Percentiles rank a stretch among this genome's conserved stretches.
Evolutionary conservation across 2,797 vertebrate genomes (phyloP).

Genomic region (Trichosurus vulpecula): DNA sequence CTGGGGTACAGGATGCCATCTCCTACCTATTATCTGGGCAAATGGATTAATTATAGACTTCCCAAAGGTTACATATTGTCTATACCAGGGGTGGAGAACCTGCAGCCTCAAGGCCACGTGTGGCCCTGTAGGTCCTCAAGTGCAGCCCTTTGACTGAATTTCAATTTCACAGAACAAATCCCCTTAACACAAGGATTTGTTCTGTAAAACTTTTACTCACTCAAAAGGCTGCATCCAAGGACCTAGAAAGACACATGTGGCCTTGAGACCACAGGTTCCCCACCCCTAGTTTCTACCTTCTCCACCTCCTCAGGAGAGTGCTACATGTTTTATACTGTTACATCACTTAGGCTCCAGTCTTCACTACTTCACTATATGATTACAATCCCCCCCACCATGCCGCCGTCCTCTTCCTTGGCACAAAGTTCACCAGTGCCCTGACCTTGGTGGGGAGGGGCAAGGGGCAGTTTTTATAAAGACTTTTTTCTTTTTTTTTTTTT

Average conservation of each 20-base stretch:
- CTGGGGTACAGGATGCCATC: not conserved
- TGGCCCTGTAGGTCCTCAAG: no score
- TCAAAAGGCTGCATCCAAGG: no score
- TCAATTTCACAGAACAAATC: no score
- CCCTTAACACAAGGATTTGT: no score
- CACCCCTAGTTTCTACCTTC: not conserved
- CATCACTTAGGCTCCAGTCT: not conserved
- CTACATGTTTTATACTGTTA: not conserved
- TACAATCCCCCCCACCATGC: not conserved
- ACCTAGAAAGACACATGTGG: no score
- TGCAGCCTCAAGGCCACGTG: no score
- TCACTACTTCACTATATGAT: not conserved
- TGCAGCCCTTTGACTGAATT: no score
- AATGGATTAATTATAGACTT: not conserved
- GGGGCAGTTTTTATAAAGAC: not conserved
- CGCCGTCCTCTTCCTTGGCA: not conserved
- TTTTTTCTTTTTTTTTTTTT: no score
- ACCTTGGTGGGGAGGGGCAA: no score
- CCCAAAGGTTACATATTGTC: not conserved
- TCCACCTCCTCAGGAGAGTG: not conserved
- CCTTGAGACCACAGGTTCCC: no score
- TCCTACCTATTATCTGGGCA: not conserved
- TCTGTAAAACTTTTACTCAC: no score
- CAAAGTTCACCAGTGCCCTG: not conserved
- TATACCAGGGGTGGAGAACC: not conserved